Conservation (phyloP, 2,113 vertebrate species). For the Pogonocichla stellata region DNA sequence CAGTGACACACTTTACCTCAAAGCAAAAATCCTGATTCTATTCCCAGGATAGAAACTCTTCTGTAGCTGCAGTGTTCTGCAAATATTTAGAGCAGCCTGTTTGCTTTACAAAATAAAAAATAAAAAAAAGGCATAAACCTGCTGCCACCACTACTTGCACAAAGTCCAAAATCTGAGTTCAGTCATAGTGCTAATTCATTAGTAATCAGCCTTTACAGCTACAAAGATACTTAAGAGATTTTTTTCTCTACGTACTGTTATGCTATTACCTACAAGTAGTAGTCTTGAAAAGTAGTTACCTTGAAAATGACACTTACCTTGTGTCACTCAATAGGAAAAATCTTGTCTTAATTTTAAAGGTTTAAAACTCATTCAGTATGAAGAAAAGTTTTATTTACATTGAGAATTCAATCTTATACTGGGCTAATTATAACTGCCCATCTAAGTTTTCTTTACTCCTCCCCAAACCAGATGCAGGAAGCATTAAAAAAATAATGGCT, state of each 20-base stretch:
- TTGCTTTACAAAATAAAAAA: background rate
- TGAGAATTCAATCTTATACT: background rate
- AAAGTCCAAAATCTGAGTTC: background rate
- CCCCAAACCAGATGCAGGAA: background rate
- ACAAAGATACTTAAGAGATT: background rate
- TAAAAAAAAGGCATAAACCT: background rate
- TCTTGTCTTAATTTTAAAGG: background rate
- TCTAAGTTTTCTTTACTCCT: background rate
- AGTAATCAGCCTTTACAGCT: background rate
- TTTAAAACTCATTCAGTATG: background rate
- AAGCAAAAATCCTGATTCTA: background rate
- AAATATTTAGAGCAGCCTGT: background rate
- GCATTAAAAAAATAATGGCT: background rate
- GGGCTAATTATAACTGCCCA: background rate
- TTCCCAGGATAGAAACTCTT: background rate
- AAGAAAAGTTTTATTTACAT: background rate
- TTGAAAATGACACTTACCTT: background rate
- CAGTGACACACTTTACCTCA: background rate
- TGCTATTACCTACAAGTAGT: rapidly evolving
- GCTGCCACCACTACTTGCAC: background rate
- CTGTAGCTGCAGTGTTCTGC: background rate
- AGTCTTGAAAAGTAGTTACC: background rate
- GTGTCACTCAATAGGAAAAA: background rate
- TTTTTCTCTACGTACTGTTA: background rate
- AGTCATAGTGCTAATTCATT: background rate